Base-by-base conservation (phyloP, 1,140 invertebrate genomes). In the Formica selysi region DNA sequence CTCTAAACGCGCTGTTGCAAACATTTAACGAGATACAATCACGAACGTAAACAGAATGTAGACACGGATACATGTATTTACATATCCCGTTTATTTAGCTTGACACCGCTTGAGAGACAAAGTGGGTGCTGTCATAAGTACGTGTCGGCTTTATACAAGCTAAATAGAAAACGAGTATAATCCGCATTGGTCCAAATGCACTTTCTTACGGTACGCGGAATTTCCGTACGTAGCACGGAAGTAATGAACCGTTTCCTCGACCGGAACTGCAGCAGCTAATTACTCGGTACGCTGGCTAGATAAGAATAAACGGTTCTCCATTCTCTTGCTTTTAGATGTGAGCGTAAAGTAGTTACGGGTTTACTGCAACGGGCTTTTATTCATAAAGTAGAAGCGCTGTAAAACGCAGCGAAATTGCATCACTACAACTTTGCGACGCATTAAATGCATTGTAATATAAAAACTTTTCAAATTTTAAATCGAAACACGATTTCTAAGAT, bases 11-110 rank as follows among this genome's bases (percentile, higher is more conserved):
- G 29, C 38, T 61, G 57, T 38, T 62, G 59, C 10, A 26, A 48
- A 36, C 29, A 5, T 65, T 65, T 78, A 78, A 78, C 76, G 29
- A 65, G 41, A 41, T 51, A 65, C 41, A 65, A 78, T 64, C 74
- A 38, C 32, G 41, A 64, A 13, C 29, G 59, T 61, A 48, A 48
- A 83, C 48, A 41, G 16, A 61, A 59, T n/a, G 41, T 32, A 51
- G 44, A 81, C 16, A n/a, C 19, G n/a, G 54, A 83, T 73, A 44
- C 61, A 79, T 68, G 57, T 73, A 74, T 61, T 59, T 83, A 81
- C 29, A 70, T 68, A 57, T 57, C 44, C 19, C 41, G 26, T 67
- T 79, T 79, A 79, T 79, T 67, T 67, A 61, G 62, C 41, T 79
- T 62, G 54, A 67, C 76, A 51, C 13, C 44, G 29, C n/a, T 10